Evolutionary conservation across 2,113 vertebrate species (phyloP).

Genomic region (Suncus etruscus): DNA sequence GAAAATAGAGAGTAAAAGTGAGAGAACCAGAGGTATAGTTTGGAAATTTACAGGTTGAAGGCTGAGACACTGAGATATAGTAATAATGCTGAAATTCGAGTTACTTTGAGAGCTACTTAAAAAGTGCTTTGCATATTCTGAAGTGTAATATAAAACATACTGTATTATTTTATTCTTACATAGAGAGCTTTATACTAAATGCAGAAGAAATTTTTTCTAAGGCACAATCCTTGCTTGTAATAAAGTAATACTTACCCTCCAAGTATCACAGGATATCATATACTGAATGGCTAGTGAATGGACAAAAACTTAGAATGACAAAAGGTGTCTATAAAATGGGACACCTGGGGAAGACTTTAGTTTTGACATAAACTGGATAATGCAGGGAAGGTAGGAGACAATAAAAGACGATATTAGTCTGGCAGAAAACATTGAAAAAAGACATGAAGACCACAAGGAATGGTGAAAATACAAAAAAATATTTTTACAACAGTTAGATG

Average conservation of each 20-base stretch:
- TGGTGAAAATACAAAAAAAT: neutral
- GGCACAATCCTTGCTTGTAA: neutral
- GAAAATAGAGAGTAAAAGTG: neutral
- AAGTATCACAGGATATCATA: neutral
- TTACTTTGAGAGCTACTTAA: neutral
- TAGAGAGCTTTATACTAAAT: neutral
- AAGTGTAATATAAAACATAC: neutral
- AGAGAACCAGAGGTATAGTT: neutral
- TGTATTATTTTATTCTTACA: neutral
- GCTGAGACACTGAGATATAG: neutral
- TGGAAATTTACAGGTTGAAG: neutral
- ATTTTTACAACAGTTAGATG: neutral
- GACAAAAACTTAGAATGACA: neutral
- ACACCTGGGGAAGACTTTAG: neutral
- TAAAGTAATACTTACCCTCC: neutral
- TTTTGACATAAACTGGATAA: neutral
- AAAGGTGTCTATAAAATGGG: neutral
- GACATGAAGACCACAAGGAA: neutral
- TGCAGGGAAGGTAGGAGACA: neutral
- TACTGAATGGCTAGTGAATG: neutral
- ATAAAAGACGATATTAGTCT: neutral
- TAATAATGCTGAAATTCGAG: neutral
- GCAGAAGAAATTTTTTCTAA: neutral
- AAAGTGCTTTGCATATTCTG: neutral
- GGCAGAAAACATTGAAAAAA: neutral